Evolutionary conservation across 2,888 invertebrate genomes (phyloP).

Genomic region (Lagria hirta): DNA sequence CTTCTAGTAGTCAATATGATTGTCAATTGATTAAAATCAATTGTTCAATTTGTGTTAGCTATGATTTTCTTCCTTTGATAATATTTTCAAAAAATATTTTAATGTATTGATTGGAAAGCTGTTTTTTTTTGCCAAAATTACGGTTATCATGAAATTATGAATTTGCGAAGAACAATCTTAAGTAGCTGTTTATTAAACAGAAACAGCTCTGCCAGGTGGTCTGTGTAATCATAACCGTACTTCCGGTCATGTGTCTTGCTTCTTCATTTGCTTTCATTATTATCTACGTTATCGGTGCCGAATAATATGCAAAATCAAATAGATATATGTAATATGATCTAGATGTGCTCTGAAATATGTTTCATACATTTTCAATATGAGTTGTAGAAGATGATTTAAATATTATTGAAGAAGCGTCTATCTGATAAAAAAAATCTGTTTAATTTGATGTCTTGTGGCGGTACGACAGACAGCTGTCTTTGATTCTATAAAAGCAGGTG

Average conservation of each 20-base stretch:
- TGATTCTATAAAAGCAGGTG: slow-evolving; percentile 27
- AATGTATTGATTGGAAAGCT: too few species aligned
- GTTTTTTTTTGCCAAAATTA: too few species aligned
- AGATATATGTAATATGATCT: background rate
- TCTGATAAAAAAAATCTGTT: slow-evolving; percentile 10
- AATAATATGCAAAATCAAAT: too few species aligned
- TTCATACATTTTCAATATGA: slow-evolving; percentile 5
- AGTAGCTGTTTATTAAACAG: too few species aligned
- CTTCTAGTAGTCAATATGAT: slow-evolving; percentile 3
- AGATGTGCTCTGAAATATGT: slow-evolving; percentile 6
- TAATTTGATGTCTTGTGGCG: slow-evolving; percentile 13
- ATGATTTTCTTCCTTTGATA: too few species aligned
- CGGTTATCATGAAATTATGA: too few species aligned
- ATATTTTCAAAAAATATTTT: too few species aligned
- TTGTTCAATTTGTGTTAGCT: background rate
- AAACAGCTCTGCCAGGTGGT: slow-evolving; percentile 27
- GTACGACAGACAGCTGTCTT: slow-evolving; percentile 26
- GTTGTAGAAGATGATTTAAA: slow-evolving; percentile 9
- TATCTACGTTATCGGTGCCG: slow-evolving; percentile 20
- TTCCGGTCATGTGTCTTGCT: slow-evolving; percentile 34
- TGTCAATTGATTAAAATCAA: background rate
- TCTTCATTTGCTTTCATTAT: slow-evolving; percentile 29
- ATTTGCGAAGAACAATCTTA: too few species aligned
- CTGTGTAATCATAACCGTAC: slow-evolving; percentile 30
- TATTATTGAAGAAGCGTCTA: background rate